Base-by-base conservation (phyloP, 2,113 vertebrate species). In the Anarrhichthys ocellatus region DNA sequence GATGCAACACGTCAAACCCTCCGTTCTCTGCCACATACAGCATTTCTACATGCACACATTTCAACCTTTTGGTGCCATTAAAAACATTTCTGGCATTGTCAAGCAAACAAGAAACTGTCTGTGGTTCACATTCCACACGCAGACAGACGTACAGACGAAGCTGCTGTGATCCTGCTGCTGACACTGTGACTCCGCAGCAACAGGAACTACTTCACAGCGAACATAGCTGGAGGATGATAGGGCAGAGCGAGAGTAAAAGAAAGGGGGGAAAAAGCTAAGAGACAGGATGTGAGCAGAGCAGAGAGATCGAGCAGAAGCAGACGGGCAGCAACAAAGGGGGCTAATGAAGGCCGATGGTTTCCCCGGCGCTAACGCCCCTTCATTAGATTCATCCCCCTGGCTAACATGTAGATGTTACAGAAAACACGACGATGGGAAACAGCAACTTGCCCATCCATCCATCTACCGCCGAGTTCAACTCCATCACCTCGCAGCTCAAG, bases 391-490 rank as follows among this genome's bases (percentile, higher is more conserved):
- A 27, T 22, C 56, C 38, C 71, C 59, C 48, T 72, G 22, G 15
- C 67, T 70, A 68, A 76, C 81, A 65, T 81, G 66, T 66, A 46
- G 72, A 20, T 48, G 48, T 78, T 56, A 40, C 1, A 38, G 52
- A 72, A 73, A 65, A 73, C 6, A 32, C 1, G 46, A 56, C 10
- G 56, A 64, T 27, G 58, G 73, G 29, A 62, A 65, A 9, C n/a
- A 29, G 38, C 46, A 27, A 64, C 48, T 24, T 68, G 44, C 32
- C 52, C 17, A 10, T 4, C 24, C 78, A 48, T 46, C 44, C 27
- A 66, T 64, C 54, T 52, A 27, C 29, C 38, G 48, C 40, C 0
- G 13, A 32, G 22, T 71, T 58, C 22, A 63, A 64, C 27, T 56
- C 64, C 71, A 58, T 76, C 36, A n/a, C 27, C 9, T 73, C 38